A percentile compares a stretch with the other conserved stretches of the same genome.
phyloP scores from a whole-genome alignment of 2,797 vertebrate genomes.

The Sebastes cheni region DNA sequence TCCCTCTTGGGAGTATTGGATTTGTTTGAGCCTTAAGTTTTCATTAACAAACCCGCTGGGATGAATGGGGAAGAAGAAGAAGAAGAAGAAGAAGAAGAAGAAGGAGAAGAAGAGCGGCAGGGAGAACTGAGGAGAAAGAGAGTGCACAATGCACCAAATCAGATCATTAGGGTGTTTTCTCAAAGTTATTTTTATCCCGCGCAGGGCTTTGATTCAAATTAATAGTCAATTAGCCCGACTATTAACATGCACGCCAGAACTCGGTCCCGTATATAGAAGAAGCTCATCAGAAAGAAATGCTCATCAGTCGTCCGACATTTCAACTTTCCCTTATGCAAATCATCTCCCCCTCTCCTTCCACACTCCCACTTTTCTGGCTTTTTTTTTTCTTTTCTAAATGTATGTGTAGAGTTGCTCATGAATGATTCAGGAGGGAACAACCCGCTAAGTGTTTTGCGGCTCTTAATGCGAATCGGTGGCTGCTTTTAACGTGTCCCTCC shows the following conservation, averaged over 20 bases:
- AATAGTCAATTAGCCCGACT: slow-evolving; percentile 68
- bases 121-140: slow-evolving; percentile 17
- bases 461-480: slow-evolving; percentile 36
- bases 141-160: slow-evolving; percentile 41
- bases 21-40: slow-evolving; percentile 64
- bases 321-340: slow-evolving; percentile 50
- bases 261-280: neutral
- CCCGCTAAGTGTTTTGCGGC: slow-evolving; percentile 44
- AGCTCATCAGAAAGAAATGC: slow-evolving; percentile 18
- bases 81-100: neutral
- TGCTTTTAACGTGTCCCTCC: slow-evolving; percentile 74
- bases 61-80: slow-evolving; percentile 8
- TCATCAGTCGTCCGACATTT: slow-evolving; percentile 41
- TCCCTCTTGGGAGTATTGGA: slow-evolving; percentile 52
- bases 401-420: slow-evolving; percentile 51
- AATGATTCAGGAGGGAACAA: slow-evolving; percentile 68
- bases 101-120: neutral
- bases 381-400: slow-evolving; percentile 6
- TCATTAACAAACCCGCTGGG: slow-evolving; percentile 67
- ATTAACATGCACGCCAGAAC: slow-evolving; percentile 50
- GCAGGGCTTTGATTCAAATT: slow-evolving; percentile 66
- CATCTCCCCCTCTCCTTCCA: neutral
- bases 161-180: slow-evolving; percentile 70
- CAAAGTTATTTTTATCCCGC: slow-evolving; percentile 58
- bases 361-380: neutral